Base-by-base conservation (phyloP, 1,140 invertebrate species). In the Drosophila repleta region DNA sequence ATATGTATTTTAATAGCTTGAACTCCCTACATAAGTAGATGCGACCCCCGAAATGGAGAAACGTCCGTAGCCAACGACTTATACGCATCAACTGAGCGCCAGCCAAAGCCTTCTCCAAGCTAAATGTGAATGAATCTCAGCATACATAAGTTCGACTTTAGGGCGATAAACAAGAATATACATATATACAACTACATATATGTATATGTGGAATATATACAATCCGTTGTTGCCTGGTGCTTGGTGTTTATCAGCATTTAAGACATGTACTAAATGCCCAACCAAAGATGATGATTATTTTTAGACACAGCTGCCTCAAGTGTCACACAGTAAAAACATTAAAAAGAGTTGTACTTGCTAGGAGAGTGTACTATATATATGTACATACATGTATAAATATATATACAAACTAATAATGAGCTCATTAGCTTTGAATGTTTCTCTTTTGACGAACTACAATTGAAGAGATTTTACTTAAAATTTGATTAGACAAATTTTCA, bases 141-240 rank as follows among this genome's bases (percentile, higher is more conserved):
- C 57, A 49, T n/a, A 69, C 49, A 68, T 46, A 61, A 73, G 45
- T 70, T 57, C 45, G 65, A 39, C 60, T 77, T 58, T 46, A 15
- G 45, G 52, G 74, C 70, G 82, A 85, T 85, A 85, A 78, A 77
- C 26, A 56, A 68, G 29, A 3, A 15, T 5, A 39, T 6, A 41
- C 21, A 48, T 43, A 52, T 53, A 24, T 39, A 15, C 35, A 24
- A 52, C 15, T 41, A 62, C 21, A 56, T 74, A 68, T 26, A 66
- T 41, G 52, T 45, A 51, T 61, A 43, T 43, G 1, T 41, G 2
- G 0, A 5, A 2, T 17, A 43, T 15, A 43, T 17, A 43, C 77
- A 79, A 76, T 72, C 64, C 82, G 74, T 79, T 88, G 82, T 87
- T 87, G 81, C 82, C 62, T 87, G 81, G 77, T 76, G 32, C 11